Percentiles rank a stretch among this genome's conserved stretches.
These are phyloP conservation scores for Melanotaenia parkinsoni DNA, from an alignment of 2,797 vertebrate genomes.

Conservation along the genomic window DNA sequence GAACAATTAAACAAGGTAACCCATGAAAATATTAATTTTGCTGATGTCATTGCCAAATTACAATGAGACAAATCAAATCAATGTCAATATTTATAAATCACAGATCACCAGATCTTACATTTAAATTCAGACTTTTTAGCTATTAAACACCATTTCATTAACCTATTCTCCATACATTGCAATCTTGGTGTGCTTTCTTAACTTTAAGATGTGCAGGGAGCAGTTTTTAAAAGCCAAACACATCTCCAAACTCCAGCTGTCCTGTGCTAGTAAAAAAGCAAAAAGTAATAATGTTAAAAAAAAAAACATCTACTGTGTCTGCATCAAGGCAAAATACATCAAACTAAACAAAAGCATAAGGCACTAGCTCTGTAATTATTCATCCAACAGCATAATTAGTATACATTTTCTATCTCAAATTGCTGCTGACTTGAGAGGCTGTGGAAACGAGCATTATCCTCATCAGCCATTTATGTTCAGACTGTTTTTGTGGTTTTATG, in stretches of 20 bases:
- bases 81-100: neutral
- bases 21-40: neutral
- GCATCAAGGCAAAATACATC: slow-evolving; percentile 71
- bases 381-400: slow-evolving; percentile 61
- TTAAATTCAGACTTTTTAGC: neutral
- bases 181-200: neutral
- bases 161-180: neutral
- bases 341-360: slow-evolving; percentile 64
- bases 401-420: slow-evolving; percentile 51
- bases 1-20: neutral
- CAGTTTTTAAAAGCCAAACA: slow-evolving; percentile 66
- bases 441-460: slow-evolving; percentile 35
- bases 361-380: slow-evolving; percentile 39
- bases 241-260: slow-evolving; percentile 68
- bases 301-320: slow-evolving; percentile 60
- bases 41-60: neutral
- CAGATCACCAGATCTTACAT: neutral
- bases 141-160: neutral
- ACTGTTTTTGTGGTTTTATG: slow-evolving; percentile 46
- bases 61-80: neutral
- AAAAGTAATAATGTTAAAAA: slow-evolving; percentile 26
- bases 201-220: slow-evolving; percentile 48
- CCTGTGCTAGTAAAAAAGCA: slow-evolving; percentile 23
- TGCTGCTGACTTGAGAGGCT: slow-evolving; percentile 50
- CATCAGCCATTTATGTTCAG: slow-evolving; percentile 46